Base-by-base conservation (phyloP, 2,888 invertebrate genomes). In the Doris montereyensis region DNA sequence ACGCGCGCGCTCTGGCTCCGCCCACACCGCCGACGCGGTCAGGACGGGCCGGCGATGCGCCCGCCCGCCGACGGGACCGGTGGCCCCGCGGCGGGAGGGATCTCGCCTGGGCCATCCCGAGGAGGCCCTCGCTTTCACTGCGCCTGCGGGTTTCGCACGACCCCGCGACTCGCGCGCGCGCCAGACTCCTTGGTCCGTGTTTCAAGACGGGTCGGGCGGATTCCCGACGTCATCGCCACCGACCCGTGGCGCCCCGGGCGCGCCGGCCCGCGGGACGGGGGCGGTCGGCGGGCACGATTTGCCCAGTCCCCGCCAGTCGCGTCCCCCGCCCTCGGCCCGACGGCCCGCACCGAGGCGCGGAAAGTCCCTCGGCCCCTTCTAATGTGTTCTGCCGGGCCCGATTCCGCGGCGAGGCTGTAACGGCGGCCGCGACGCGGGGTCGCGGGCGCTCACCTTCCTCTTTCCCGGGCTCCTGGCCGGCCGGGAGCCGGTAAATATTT, bases 91-190 rank as follows among this genome's bases (percentile, higher is more conserved):
- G n/a, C n/a, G n/a, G n/a, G n/a, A 41, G 52, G 17, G 52, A 41
- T 41, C 52, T 17, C 52, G 52, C 52, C 52, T 83, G 35, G 80
- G 82, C 77, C 92, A 91, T 90, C 90, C 88, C 91, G 89, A 41
- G 67, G 70, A 89, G 84, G 89, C 89, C 91, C 93, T 94, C 92
- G 93, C 94, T 94, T 94, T 94, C 94, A 93, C 93, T 94, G 84
- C 93, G 94, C 94, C 94, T 93, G 92, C 93, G 91, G 93, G 93
- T 93, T 93, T 92, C 88, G 88, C 83, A 84, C 77, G 60, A 92
- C 94, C 93, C 94, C 93, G 93, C 93, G 93, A 94, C 94, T 94
- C 92, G 94, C 94, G 93, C 92, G 93, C 92, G 93, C 93, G 94
- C 26, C 28, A 17, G 67, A 67, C 26, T 67, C 1, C 17, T 8